Percentiles rank a stretch among this genome's conserved stretches.
Conservation (phyloP, 2,888 invertebrate species). For the Rosalia funebris region DNA sequence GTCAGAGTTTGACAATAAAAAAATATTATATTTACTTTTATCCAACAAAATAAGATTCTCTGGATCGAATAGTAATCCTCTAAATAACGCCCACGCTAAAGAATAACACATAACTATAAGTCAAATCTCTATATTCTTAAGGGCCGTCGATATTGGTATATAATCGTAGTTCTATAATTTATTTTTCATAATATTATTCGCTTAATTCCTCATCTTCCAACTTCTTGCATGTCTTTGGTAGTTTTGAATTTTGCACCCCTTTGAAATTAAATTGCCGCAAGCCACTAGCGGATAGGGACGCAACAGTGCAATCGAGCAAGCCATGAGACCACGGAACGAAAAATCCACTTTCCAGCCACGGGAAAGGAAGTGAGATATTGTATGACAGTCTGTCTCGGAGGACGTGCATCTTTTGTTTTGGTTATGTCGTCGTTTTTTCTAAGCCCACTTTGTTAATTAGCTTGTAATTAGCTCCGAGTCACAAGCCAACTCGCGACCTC, state of each 20-base stretch:
- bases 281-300: not conserved
- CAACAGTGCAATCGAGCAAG: constrained; percentile 3
- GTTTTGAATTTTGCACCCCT: not conserved
- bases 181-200: too few relatives aligned
- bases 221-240: too few relatives aligned
- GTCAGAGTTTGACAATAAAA: too few relatives aligned
- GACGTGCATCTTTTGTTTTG: constrained; percentile 47
- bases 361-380: constrained; percentile 57
- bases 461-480: constrained; percentile 51
- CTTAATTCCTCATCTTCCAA: too few relatives aligned
- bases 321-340: constrained; percentile 15
- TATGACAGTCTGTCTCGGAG: constrained; percentile 50
- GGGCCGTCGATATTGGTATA: too few relatives aligned
- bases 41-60: too few relatives aligned
- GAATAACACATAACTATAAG: too few relatives aligned
- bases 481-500: constrained; percentile 34
- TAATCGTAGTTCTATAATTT: too few relatives aligned
- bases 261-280: not conserved
- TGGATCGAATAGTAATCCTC: too few relatives aligned
- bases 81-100: too few relatives aligned
- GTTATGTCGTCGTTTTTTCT: constrained; percentile 38
- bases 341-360: constrained; percentile 16
- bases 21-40: too few relatives aligned
- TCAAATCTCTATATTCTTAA: too few relatives aligned
- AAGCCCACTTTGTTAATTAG: constrained; percentile 50